phyloP scores from a whole-genome alignment of 1,140 invertebrate species.

The Halyomorpha halys region DNA sequence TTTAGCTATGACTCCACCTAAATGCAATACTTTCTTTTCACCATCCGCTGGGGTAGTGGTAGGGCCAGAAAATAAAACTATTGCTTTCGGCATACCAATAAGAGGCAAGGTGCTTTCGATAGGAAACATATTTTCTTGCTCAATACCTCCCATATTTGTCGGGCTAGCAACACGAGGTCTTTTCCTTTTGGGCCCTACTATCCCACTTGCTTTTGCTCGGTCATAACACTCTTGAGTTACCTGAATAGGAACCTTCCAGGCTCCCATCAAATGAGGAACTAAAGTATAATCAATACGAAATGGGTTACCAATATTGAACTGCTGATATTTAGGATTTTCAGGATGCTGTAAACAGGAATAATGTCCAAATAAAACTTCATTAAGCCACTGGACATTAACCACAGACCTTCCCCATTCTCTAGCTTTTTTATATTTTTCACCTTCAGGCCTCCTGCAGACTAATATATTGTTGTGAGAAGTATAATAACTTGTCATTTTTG shows the following conservation, averaged over 20 bases:
- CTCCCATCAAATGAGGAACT: slow-evolving; percentile 86
- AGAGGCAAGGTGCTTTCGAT: slow-evolving; percentile 11
- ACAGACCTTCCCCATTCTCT: slow-evolving; percentile 76
- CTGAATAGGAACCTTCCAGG: slow-evolving; percentile 85
- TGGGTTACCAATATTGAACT: slow-evolving; percentile 65
- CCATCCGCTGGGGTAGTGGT: slow-evolving; percentile 34
- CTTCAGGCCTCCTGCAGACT: slow-evolving; percentile 59
- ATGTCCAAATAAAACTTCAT: slow-evolving; percentile 84
- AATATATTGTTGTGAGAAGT: slow-evolving; percentile 44
- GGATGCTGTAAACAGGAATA: slow-evolving; percentile 66
- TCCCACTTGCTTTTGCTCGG: slow-evolving; percentile 50
- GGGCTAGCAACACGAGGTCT: slow-evolving; percentile 38
- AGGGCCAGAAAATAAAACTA: slow-evolving; percentile 41
- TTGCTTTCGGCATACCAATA: slow-evolving; percentile 33
- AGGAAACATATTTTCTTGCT: slow-evolving; percentile 30
- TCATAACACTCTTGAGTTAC: slow-evolving; percentile 77
- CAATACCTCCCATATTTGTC: slow-evolving; percentile 21
- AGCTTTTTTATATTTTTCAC: slow-evolving; percentile 78
- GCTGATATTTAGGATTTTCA: slow-evolving; percentile 76
- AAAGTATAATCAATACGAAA: slow-evolving; percentile 79
- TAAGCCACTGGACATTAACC: slow-evolving; percentile 88
- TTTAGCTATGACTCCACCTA: slow-evolving; percentile 67
- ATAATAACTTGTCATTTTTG: slow-evolving; percentile 58
- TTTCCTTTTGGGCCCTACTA: slow-evolving; percentile 42
- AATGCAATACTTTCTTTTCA: slow-evolving; percentile 47